Conservation (phyloP, 2,888 invertebrate genomes). For the Syritta pipiens region DNA sequence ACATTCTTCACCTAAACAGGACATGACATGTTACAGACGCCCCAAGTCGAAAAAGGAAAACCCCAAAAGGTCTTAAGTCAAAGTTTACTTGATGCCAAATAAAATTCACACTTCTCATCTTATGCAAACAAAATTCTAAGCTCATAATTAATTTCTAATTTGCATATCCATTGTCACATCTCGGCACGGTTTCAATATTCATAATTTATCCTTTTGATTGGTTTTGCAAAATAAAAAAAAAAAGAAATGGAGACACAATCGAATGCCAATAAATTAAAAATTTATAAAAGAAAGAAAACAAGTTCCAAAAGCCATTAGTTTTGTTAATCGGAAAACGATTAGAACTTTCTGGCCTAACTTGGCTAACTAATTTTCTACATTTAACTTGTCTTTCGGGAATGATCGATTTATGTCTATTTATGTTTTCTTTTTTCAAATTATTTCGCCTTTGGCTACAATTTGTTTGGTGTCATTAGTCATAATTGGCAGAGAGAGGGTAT, state of each 20-base stretch:
- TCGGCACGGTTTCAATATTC: constrained; percentile 2
- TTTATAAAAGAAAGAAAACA: no score
- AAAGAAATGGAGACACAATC: no score
- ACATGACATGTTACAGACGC: no score
- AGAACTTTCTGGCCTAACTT: not conserved
- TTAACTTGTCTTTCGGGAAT: not conserved
- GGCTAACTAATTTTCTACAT: not conserved
- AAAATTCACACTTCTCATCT: no score
- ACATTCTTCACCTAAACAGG: no score
- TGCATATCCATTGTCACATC: not conserved
- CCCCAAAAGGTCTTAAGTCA: no score
- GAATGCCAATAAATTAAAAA: no score
- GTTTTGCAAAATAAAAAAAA: no score
- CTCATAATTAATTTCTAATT: not conserved
- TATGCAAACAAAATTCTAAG: no score
- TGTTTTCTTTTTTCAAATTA: not conserved
- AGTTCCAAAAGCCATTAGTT: not conserved
- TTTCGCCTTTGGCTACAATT: no score
- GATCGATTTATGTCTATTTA: not conserved
- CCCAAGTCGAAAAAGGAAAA: no score
- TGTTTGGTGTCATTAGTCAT: not conserved
- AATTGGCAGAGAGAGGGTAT: not conserved
- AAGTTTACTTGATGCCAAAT: not conserved
- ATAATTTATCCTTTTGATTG: not conserved
- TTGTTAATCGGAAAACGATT: not conserved